These are phyloP conservation scores for Grantiella picta DNA, from an alignment of 2,113 vertebrate species.

Conservation along the genomic window DNA sequence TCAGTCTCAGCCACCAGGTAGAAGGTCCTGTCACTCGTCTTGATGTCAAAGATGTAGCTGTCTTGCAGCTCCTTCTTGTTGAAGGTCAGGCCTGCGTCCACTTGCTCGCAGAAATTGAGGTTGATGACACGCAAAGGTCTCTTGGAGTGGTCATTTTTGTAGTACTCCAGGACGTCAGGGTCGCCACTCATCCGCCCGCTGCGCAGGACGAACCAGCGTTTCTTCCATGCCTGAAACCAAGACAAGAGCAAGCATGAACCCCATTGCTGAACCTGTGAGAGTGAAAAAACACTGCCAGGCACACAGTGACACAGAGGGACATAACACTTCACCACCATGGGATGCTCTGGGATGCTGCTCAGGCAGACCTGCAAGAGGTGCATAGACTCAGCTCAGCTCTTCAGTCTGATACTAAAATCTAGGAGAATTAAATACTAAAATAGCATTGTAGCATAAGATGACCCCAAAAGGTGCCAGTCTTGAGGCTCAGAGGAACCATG, in stretches of 20 bases:
- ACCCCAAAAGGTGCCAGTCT: not conserved
- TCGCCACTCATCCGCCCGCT: conserved; percentile 98
- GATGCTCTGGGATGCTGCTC: not conserved
- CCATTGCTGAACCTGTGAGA: rapidly evolving
- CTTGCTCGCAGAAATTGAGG: conserved; percentile 96
- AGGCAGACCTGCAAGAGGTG: not conserved
- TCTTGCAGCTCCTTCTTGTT: conserved; percentile 98
- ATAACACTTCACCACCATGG: rapidly evolving
- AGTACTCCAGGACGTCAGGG: conserved; percentile 96
- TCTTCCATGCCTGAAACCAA: conserved; percentile 92
- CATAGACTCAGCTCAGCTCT: not conserved
- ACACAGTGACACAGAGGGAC: not conserved
- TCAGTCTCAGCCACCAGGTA: conserved; percentile 97
- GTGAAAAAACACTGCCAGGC: not conserved
- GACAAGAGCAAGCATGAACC: not conserved
- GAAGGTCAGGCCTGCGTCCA: conserved; percentile 94
- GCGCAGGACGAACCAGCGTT: conserved; percentile 96
- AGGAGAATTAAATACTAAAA: not conserved
- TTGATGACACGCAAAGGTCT: conserved; percentile 95
- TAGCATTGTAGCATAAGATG: not conserved
- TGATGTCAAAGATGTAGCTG: conserved; percentile 98
- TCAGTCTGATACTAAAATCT: not conserved
- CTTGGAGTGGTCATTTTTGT: conserved; percentile 97
- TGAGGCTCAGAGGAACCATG: not conserved
- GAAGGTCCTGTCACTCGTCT: conserved; percentile 94